phyloP scores from a whole-genome alignment of 2,113 vertebrate genomes.

The Falcunculus frontatus region DNA sequence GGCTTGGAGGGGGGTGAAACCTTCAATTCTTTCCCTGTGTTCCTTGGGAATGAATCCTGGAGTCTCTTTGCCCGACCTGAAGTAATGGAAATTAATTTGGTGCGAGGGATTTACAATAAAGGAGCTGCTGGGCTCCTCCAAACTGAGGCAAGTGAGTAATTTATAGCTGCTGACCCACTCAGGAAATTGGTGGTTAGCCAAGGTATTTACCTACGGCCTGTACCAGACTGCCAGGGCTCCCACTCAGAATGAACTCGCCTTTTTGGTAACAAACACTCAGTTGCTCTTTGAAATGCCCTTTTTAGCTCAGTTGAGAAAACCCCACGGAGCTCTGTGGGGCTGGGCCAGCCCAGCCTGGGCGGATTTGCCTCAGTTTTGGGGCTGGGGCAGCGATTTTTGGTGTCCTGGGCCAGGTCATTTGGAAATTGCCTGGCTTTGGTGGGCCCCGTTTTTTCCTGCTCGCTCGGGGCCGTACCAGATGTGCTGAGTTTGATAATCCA shows the following conservation, averaged over 20 bases:
- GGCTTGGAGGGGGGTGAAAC: neutral
- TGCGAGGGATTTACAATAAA: conserved; percentile 17
- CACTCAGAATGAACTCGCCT: neutral
- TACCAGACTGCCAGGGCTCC: conserved; percentile 24
- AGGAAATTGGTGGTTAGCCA: conserved; percentile 67
- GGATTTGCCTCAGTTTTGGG: neutral
- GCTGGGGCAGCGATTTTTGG: neutral
- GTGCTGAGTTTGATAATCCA: neutral
- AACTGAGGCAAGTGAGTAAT: neutral
- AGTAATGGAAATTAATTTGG: conserved; percentile 30
- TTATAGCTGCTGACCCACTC: conserved; percentile 43
- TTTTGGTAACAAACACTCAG: neutral
- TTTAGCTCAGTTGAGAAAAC: neutral
- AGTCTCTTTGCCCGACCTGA: conserved; percentile 15
- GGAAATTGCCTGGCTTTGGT: neutral
- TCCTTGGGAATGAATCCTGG: neutral
- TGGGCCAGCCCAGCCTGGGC: neutral
- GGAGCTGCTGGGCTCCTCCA: conserved; percentile 4
- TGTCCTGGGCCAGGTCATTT: neutral
- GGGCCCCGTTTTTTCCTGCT: neutral
- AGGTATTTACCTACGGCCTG: conserved; percentile 49
- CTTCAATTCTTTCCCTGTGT: neutral
- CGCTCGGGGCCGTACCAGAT: accelerated
- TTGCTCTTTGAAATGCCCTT: neutral
- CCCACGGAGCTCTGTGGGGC: neutral